phyloP scores from a whole-genome alignment of 2,113 vertebrate genomes.

The Callaeas wilsoni region DNA sequence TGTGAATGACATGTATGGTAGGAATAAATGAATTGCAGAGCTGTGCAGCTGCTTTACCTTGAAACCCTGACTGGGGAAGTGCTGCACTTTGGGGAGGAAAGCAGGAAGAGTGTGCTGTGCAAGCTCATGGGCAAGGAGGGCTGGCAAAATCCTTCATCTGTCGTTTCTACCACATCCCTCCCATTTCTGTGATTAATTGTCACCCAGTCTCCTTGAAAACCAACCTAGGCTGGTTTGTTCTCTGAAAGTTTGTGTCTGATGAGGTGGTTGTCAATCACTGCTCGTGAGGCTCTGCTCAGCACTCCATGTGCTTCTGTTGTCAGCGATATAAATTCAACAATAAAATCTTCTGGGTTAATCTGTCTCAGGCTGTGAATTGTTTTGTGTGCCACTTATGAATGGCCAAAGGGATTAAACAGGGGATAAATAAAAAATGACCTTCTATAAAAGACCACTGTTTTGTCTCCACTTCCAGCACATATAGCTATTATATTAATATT shows the following conservation, averaged over 20 bases:
- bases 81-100: neutral
- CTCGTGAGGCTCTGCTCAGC: neutral
- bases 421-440: neutral
- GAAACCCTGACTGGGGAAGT: neutral
- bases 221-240: neutral
- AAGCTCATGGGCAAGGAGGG: neutral
- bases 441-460: neutral
- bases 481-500: neutral
- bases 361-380: neutral
- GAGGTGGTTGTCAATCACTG: neutral
- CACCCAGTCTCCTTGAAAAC: neutral
- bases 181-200: neutral
- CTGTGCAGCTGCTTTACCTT: slow-evolving; percentile 20
- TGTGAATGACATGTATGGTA: neutral
- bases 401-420: neutral
- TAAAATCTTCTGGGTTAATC: neutral
- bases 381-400: neutral
- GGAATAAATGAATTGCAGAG: slow-evolving; percentile 14
- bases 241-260: neutral
- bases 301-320: neutral
- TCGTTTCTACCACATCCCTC: neutral
- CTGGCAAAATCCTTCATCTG: neutral
- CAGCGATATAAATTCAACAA: neutral
- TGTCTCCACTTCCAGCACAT: neutral
- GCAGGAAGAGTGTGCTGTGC: neutral